Evolutionary conservation across 2,113 vertebrate species (phyloP).

Genomic region (Paraplagusia blochii): DNA sequence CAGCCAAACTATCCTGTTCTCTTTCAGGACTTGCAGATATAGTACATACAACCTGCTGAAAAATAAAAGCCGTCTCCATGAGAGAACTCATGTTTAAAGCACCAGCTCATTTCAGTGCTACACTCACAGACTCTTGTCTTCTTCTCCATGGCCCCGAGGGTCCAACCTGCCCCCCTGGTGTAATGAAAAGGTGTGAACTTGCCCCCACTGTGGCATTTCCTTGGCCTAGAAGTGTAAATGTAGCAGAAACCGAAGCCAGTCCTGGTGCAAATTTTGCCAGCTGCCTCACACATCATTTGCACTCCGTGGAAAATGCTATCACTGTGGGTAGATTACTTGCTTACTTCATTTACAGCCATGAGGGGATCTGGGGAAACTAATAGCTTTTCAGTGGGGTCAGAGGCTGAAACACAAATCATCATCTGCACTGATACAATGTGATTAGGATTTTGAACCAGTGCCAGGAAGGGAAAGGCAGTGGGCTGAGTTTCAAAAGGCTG

Average conservation of each 20-base stretch:
- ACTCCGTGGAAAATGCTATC: conserved; percentile 67
- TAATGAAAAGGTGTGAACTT: conserved; percentile 69
- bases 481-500: conserved; percentile 36
- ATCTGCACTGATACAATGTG: conserved; percentile 57
- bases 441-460: conserved; percentile 65
- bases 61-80: conserved; percentile 16
- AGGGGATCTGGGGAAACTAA: conserved; percentile 50
- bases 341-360: conserved; percentile 68
- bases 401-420: conserved; percentile 61
- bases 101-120: conserved; percentile 27
- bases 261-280: conserved; percentile 46
- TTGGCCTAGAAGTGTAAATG: conserved; percentile 65
- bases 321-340: conserved; percentile 62
- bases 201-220: conserved; percentile 60
- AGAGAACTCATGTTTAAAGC: conserved; percentile 32
- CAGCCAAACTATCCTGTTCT: too few relatives aligned
- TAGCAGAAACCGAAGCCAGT: conserved; percentile 60
- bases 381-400: conserved; percentile 49
- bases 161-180: conserved; percentile 42
- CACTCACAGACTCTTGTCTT: conserved; percentile 36
- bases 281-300: conserved; percentile 70
- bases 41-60: conserved; percentile 33
- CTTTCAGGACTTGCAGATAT: too few relatives aligned
- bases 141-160: conserved; percentile 47
- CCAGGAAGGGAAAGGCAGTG: conserved; percentile 39